Percentiles rank a stretch among this genome's conserved stretches.
Conservation (phyloP, 2,113 vertebrate genomes). For the Erythrolamprus reginae region DNA sequence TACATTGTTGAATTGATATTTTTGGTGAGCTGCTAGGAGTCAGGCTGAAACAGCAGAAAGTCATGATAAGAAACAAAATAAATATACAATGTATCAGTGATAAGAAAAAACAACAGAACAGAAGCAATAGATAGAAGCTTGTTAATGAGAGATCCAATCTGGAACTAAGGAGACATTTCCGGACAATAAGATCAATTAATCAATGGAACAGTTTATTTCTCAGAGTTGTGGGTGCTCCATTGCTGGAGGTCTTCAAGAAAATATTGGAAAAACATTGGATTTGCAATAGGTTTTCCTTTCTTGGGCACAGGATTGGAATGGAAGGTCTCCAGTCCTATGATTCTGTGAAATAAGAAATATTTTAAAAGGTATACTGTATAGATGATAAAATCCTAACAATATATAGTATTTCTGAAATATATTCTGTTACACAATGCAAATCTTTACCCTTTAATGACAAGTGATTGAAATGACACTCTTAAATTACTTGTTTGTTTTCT, state of each 20-base stretch:
- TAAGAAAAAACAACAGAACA: background rate
- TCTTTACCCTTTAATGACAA: background rate
- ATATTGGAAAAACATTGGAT: background rate
- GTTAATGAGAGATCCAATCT: too few species aligned
- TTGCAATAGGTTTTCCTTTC: background rate
- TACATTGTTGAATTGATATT: background rate
- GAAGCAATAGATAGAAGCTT: background rate
- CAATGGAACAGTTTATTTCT: too few species aligned
- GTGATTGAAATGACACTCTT: background rate
- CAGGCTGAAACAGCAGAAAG: background rate
- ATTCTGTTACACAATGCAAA: background rate
- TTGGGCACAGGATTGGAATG: background rate
- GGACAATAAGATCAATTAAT: too few species aligned
- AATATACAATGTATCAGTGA: background rate
- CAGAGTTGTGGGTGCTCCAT: too few species aligned
- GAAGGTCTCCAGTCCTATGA: background rate
- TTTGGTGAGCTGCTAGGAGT: background rate
- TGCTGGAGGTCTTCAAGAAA: background rate
- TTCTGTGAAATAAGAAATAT: background rate
- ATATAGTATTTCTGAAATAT: background rate
- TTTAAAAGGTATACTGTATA: background rate
- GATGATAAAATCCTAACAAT: background rate
- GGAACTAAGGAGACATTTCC: too few species aligned
- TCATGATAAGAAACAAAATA: background rate
- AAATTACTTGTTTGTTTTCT: background rate